phyloP scores from a whole-genome alignment of 2,888 invertebrate species.

The Nasonia oneida region DNA sequence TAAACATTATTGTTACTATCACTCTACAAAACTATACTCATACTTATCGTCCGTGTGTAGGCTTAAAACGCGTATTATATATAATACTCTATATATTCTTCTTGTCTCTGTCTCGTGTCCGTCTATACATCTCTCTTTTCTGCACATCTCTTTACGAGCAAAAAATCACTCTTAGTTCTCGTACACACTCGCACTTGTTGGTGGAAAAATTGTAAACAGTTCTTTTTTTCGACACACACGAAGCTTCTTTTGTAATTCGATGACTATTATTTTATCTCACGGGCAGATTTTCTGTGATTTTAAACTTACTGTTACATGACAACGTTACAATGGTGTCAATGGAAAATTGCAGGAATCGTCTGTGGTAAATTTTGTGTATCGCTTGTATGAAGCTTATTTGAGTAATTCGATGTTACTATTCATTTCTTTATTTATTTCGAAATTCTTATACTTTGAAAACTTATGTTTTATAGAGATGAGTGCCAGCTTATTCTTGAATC shows the following conservation, averaged over 20 bases:
- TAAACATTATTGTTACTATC: constrained; percentile 28
- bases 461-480: constrained; percentile 4
- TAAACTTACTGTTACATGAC: background rate
- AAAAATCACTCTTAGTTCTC: constrained; percentile 60
- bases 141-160: constrained; percentile 52
- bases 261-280: background rate
- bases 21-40: constrained; percentile 30
- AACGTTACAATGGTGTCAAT: background rate
- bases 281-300: background rate
- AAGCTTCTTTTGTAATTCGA: constrained; percentile 24
- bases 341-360: constrained; percentile 14
- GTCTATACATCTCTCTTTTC: constrained; percentile 50
- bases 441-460: constrained; percentile 4
- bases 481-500: background rate
- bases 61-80: constrained; percentile 49
- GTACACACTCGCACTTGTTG: constrained; percentile 52
- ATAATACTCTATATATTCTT: constrained; percentile 42
- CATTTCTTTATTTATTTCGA: background rate
- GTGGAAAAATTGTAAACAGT: constrained; percentile 52
- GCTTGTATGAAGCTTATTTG: constrained; percentile 34
- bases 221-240: background rate
- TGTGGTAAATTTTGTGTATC: background rate
- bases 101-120: constrained; percentile 55
- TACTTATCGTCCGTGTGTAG: constrained; percentile 50
- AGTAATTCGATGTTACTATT: constrained; percentile 24